Conservation (phyloP, 2,113 vertebrate genomes). For the Trinectes maculatus region DNA sequence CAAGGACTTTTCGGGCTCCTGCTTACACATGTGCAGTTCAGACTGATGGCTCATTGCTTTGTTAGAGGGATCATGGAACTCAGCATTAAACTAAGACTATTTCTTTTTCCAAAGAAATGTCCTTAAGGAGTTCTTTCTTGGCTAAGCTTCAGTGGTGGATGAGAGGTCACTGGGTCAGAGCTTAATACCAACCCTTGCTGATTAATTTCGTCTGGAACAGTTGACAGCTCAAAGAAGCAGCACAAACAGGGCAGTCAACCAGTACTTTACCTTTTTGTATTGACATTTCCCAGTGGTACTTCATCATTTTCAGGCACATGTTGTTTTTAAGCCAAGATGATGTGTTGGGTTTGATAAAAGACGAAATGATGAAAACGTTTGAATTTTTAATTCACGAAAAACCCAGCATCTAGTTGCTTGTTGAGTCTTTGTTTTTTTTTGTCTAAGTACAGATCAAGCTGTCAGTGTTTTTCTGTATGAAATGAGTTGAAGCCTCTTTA, state of each 20-base stretch:
- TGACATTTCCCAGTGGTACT: slow-evolving; percentile 30
- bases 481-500: slow-evolving; percentile 28
- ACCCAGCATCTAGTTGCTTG: slow-evolving; percentile 22
- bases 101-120: not conserved
- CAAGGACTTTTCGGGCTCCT: not conserved
- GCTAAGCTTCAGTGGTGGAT: not conserved
- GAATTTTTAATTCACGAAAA: slow-evolving; percentile 43
- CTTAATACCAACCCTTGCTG: slow-evolving; percentile 24
- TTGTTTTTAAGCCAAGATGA: slow-evolving; percentile 27
- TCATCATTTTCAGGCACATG: slow-evolving; percentile 33
- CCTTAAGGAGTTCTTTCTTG: not conserved
- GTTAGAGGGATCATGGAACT: not conserved
- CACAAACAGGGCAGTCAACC: slow-evolving; percentile 21
- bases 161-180: slow-evolving; percentile 21
- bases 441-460: slow-evolving; percentile 13
- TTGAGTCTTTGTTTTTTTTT: slow-evolving; percentile 12
- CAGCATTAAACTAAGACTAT: not conserved
- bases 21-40: not conserved
- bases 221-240: slow-evolving; percentile 34
- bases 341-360: slow-evolving; percentile 16
- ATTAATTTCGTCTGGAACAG: slow-evolving; percentile 11
- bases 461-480: slow-evolving; percentile 21
- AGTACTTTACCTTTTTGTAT: not conserved
- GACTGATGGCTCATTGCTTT: not conserved
- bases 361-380: slow-evolving; percentile 1